phyloP scores from a whole-genome alignment of 2,113 vertebrate genomes.

The Morone saxatilis region DNA sequence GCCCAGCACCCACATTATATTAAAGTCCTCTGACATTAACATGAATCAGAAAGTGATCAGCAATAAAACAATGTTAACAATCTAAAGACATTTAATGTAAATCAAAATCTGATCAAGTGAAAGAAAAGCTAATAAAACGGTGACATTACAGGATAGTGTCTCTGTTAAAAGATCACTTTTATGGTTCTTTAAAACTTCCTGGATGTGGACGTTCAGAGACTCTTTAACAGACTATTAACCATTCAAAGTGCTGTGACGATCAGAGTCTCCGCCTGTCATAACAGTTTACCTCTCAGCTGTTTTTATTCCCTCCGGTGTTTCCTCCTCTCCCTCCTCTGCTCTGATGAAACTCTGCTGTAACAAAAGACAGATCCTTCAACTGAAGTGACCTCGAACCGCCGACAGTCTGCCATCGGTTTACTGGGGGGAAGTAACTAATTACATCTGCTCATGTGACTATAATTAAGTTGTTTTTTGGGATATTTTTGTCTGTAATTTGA shows the following conservation, averaged over 20 bases:
- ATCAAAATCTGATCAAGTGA: background rate
- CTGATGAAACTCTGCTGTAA: conserved; percentile 26
- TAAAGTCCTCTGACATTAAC: background rate
- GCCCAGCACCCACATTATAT: no score
- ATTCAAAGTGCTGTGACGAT: background rate
- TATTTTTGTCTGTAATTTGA: no score
- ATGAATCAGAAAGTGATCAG: background rate
- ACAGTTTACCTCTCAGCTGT: conserved; percentile 23
- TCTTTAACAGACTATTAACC: background rate
- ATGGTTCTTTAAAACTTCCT: background rate
- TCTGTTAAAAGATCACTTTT: no score
- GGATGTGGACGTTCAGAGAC: background rate
- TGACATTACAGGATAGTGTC: no score
- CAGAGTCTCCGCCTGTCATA: conserved; percentile 29
- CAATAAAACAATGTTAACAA: background rate
- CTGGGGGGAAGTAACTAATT: no score
- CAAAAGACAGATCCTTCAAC: conserved; percentile 18
- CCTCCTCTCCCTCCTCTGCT: conserved; percentile 1
- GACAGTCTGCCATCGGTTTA: no score
- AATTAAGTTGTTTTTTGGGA: no score
- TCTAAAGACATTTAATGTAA: background rate
- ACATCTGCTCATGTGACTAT: no score
- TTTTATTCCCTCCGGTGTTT: conserved; percentile 31
- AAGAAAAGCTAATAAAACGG: background rate
- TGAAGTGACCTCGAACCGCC: background rate